These are phyloP conservation scores for Oxystoma pomonae DNA, from an alignment of 2,888 invertebrate genomes.

Conservation along the genomic window DNA sequence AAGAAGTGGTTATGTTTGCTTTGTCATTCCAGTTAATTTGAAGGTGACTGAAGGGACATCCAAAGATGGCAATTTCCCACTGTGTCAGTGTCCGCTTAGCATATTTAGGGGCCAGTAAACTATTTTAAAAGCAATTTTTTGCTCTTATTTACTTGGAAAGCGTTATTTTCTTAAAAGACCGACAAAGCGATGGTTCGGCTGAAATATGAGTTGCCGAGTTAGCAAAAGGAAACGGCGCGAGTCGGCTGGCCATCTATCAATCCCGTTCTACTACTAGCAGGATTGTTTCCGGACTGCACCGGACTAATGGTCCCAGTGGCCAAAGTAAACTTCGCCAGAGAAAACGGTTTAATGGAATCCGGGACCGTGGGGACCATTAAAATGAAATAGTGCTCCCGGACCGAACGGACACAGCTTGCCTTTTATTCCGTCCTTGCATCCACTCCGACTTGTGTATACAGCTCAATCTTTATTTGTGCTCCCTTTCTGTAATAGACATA, in stretches of 20 bases:
- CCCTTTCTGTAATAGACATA: background rate
- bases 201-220: conserved; percentile 43
- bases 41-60: too few relatives aligned
- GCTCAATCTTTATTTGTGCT: background rate
- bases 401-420: conserved; percentile 33
- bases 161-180: background rate
- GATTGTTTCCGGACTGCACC: conserved; percentile 52
- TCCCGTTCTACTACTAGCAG: conserved; percentile 41
- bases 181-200: conserved; percentile 17
- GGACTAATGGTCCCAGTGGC: conserved; percentile 51
- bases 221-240: conserved; percentile 43
- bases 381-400: conserved; percentile 52
- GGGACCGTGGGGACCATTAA: conserved; percentile 55
- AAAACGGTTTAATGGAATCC: conserved; percentile 57
- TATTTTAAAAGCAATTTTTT: too few relatives aligned
- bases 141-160: too few relatives aligned
- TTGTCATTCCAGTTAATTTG: too few relatives aligned
- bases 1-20: too few relatives aligned
- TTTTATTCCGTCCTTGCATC: conserved; percentile 21
- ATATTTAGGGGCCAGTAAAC: too few relatives aligned
- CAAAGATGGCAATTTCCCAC: too few relatives aligned
- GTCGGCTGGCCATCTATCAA: conserved; percentile 43
- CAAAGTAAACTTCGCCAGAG: conserved; percentile 50
- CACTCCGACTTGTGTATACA: background rate
- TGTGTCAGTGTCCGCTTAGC: too few relatives aligned